Evolutionary conservation across 2,113 vertebrate species (phyloP).

Genomic region (Marmota flaviventris): DNA sequence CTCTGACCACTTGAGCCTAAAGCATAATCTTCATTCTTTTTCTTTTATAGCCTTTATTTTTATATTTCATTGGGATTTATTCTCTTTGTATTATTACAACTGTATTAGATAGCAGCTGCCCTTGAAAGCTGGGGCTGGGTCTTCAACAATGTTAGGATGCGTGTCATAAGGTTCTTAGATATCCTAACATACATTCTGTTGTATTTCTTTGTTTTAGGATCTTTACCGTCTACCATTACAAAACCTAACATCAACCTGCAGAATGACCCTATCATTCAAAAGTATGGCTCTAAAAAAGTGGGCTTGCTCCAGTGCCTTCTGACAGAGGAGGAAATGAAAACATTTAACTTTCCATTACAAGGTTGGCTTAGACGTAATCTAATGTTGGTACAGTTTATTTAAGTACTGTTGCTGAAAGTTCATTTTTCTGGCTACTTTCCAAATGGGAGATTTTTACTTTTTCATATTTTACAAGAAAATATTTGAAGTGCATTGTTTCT

Average conservation of each 20-base stretch:
- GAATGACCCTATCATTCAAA: slow-evolving; percentile 84
- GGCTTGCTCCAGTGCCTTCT: slow-evolving; percentile 86
- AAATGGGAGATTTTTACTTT: neutral
- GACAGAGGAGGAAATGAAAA: slow-evolving; percentile 85
- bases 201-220: slow-evolving; percentile 71
- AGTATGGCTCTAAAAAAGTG: slow-evolving; percentile 81
- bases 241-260: slow-evolving; percentile 71
- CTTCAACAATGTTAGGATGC: slow-evolving; percentile 13
- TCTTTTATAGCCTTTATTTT: neutral
- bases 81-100: slow-evolving; percentile 34
- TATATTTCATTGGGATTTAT: slow-evolving; percentile 23
- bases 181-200: neutral
- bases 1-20: neutral
- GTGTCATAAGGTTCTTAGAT: neutral
- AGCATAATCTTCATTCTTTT: neutral
- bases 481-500: neutral
- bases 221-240: slow-evolving; percentile 75
- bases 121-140: neutral
- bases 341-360: slow-evolving; percentile 86
- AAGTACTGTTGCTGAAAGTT: slow-evolving; percentile 34
- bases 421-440: slow-evolving; percentile 43
- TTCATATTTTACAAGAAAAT: slow-evolving; percentile 1
- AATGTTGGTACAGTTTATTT: slow-evolving; percentile 27
- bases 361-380: slow-evolving; percentile 78
- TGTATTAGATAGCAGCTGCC: neutral